Evolutionary conservation across 2,113 vertebrate species (phyloP).

Genomic region (Naja naja): DNA sequence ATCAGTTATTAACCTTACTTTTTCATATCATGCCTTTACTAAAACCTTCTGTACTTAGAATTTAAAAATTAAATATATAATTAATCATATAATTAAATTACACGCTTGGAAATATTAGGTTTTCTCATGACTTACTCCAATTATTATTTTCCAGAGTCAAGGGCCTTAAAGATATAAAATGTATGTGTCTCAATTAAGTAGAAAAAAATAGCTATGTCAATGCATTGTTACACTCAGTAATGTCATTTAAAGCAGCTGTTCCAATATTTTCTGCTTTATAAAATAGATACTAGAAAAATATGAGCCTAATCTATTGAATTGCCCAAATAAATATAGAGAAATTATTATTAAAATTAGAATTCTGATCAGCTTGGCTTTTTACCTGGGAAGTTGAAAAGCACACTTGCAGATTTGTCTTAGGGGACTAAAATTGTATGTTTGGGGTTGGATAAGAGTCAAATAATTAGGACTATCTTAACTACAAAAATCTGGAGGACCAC

Average conservation of each 20-base stretch:
- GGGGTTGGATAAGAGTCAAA: background rate
- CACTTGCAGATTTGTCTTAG: background rate
- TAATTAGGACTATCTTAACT: background rate
- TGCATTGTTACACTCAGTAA: background rate
- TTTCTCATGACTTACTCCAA: background rate
- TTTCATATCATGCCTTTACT: background rate
- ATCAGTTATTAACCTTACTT: background rate
- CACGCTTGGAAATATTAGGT: background rate
- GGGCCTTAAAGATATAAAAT: background rate
- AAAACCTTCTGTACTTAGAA: background rate
- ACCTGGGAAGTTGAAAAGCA: background rate
- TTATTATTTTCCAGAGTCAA: background rate
- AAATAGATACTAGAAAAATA: background rate
- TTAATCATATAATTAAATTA: too few species aligned
- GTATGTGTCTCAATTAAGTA: background rate
- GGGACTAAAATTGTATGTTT: background rate
- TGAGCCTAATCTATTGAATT: background rate
- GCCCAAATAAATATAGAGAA: background rate
- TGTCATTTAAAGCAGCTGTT: background rate
- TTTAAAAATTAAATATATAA: background rate
- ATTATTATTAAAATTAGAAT: background rate
- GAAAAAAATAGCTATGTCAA: background rate
- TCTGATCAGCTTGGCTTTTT: background rate
- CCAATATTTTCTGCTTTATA: background rate
- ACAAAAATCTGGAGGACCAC: background rate